Percentiles rank a stretch among this genome's conserved stretches.
phyloP scores from a whole-genome alignment of 2,888 invertebrate species.

The Sclerodermus sp. region DNA sequence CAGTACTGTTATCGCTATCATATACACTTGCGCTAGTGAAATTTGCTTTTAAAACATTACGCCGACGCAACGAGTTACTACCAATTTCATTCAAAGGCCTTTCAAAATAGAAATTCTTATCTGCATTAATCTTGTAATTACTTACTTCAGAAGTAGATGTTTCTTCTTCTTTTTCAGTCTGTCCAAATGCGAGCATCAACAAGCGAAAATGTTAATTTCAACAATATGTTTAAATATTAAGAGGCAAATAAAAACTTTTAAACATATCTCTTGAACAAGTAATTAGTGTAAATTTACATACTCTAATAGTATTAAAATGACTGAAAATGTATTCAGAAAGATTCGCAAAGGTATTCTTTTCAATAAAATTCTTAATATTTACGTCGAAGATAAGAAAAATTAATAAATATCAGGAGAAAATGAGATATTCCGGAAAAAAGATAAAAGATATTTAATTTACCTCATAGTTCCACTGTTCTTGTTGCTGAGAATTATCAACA shows the following conservation, averaged over 20 bases:
- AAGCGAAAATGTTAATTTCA: conserved; percentile 20
- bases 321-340: neutral
- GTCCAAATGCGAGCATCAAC: conserved; percentile 44
- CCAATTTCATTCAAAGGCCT: conserved; percentile 27
- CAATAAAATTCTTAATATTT: neutral
- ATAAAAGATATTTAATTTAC: conserved; percentile 31
- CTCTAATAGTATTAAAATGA: too few relatives aligned
- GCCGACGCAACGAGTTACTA: conserved; percentile 44
- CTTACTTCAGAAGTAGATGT: conserved; percentile 52
- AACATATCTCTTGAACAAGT: too few relatives aligned
- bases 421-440: neutral
- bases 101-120: conserved; percentile 38
- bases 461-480: conserved; percentile 55
- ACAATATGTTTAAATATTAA: conserved; percentile 5
- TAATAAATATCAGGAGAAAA: neutral
- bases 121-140: conserved; percentile 41
- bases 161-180: conserved; percentile 52
- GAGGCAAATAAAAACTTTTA: neutral
- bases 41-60: conserved; percentile 27
- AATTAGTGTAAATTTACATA: too few relatives aligned
- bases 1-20: neutral
- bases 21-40: conserved; percentile 4
- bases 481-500: conserved; percentile 40
- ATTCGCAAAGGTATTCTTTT: neutral
- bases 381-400: neutral